phyloP scores from a whole-genome alignment of 2,113 vertebrate genomes.

The Trogon melanurus region DNA sequence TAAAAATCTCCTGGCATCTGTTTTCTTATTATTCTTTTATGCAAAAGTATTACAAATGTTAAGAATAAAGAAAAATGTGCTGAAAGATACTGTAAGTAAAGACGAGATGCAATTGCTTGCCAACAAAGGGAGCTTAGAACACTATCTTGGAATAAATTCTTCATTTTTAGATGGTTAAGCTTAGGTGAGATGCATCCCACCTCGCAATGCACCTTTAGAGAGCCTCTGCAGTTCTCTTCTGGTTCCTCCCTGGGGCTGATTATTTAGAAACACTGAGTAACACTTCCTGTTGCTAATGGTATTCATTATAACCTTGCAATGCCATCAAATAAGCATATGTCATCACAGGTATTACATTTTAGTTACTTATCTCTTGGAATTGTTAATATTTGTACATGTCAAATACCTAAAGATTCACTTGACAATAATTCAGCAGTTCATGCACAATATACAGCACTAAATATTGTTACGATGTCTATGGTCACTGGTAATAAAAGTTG shows the following conservation, averaged over 20 bases:
- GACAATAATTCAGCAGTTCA: neutral
- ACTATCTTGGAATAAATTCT: neutral
- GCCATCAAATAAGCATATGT: neutral
- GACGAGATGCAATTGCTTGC: neutral
- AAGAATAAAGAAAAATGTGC: neutral
- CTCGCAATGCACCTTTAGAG: neutral
- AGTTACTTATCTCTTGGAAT: neutral
- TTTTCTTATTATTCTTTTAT: neutral
- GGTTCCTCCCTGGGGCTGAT: neutral
- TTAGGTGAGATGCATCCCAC: neutral
- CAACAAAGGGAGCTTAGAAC: neutral
- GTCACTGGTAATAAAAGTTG: neutral
- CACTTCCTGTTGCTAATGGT: neutral
- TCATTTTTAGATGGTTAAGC: neutral
- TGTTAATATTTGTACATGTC: neutral
- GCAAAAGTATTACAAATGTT: neutral
- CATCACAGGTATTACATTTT: neutral
- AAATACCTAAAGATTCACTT: neutral
- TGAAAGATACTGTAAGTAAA: neutral
- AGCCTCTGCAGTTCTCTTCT: neutral
- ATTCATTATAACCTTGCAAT: neutral
- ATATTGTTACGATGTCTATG: neutral
- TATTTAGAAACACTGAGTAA: neutral
- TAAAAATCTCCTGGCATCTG: neutral
- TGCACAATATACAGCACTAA: neutral